Evolutionary conservation across 2,888 invertebrate species (phyloP), one percentile per base, ranked within the genome.

Genomic region (Ectropis crepuscularia): DNA sequence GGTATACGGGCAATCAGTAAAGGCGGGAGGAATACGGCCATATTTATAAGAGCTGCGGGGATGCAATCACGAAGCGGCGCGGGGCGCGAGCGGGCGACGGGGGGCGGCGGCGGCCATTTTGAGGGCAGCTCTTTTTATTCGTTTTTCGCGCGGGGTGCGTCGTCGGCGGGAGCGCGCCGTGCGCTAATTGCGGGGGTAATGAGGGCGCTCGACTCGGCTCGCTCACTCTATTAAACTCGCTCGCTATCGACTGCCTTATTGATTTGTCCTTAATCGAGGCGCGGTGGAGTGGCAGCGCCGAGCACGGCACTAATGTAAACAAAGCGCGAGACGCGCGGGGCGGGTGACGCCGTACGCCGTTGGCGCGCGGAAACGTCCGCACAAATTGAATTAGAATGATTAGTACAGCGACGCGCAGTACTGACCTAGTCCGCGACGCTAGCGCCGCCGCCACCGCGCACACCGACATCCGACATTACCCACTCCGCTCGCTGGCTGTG

Each of bases 91-190:
- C 85, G 88, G 88, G 77, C 85, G 80, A 76, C 86, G 88, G 89
- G 88, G 88, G 86, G 88, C 86, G 89, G 89, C 94, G 94, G 95
- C 95, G 94, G 95, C 95, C 95, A 95, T 95, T 95, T 95, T 95
- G 95, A 95, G 95, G 95, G 94, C 94, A 94, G 94, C 94, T 94
- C 94, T 94, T 93, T 93, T 93, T 92, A 91, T 94, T 93, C 92
- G 93, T 92, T 92, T 93, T 91, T 90, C 89, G 92, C 90, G 91
- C 90, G 90, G 91, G 92, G 90, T 90, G 90, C 90, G 92, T 90
- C 88, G 89, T 81, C 82, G 84, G 85, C 88, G 88, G 89, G 89
- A 87, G 89, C 88, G 83, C 89, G 88, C 87, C 88, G 90, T 86
- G 91, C 92, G 91, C 92, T 92, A 92, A 92, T 92, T 92, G 92